These are phyloP conservation scores for Nebria ingens DNA, from an alignment of 1,140 invertebrate species.

Conservation along the genomic window DNA sequence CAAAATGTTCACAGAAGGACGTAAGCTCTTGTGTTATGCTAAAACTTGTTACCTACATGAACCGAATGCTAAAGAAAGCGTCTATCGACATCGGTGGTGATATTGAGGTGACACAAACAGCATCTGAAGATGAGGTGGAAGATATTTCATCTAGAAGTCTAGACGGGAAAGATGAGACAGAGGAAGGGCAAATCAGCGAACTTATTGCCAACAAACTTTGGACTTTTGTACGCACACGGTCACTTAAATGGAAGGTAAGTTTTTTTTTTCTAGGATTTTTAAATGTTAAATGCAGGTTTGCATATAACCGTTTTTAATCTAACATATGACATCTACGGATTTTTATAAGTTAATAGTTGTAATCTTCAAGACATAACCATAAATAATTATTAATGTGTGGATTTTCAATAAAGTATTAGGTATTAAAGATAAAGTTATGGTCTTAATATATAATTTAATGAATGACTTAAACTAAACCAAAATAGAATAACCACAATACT, in stretches of 20 bases:
- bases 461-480: no score
- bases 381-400: no score
- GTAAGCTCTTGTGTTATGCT: conserved; percentile 68
- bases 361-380: no score
- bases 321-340: no score
- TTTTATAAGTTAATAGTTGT: no score
- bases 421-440: no score
- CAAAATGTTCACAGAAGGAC: conserved; percentile 62
- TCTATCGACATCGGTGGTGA: conserved; percentile 62
- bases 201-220: conserved; percentile 61
- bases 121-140: conserved; percentile 19
- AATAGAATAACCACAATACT: no score
- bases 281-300: no score
- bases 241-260: conserved; percentile 48
- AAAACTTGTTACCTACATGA: conserved; percentile 69
- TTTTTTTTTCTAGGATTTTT: no score
- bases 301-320: no score
- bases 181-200: conserved; percentile 59
- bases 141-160: conserved; percentile 26
- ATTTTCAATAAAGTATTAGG: no score
- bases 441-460: no score
- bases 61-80: conserved; percentile 66
- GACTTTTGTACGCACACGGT: conserved; percentile 59
- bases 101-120: conserved; percentile 57
- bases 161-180: conserved; percentile 35